Evolutionary conservation across 2,113 vertebrate species (phyloP), one percentile per base, ranked within the genome.

Genomic region (Gallinago undulata): DNA sequence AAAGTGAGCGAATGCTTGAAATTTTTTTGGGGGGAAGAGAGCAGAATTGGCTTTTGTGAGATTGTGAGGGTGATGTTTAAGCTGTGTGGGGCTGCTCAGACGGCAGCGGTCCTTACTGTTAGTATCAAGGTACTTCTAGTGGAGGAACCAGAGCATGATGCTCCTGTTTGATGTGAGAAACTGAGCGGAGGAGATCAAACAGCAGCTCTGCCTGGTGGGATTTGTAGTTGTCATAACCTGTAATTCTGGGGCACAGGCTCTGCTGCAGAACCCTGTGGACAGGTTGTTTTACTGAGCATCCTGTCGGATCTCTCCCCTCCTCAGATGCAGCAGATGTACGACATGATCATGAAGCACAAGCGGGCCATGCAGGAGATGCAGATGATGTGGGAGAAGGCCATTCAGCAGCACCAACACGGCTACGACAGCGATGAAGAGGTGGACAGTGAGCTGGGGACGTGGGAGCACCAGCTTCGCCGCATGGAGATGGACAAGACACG

Each of bases 401-500:
- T 99, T 8, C 98, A 98, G 90, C 98, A 99, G 31, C 99, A 99
- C 96, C 98, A 99, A 86, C 99, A 99, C 0, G 99, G 99, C 94
- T 99, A 99, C 0, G 99, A 99, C 98, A 99, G 99, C 1, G 99
- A 99, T 0, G 99, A 99, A 94, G 99, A 99, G 85, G 98, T 99
- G 50, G 99, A 99, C 92, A 95, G 98, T 0, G 96, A 98, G 53
- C 97, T 97, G 12, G 99, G 99, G 2, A 99, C 99, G 12, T 99
- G 99, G 99, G 99, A 99, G 89, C 99, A 99, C 95, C 98, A 98
- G n/a, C 98, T 99, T 10, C 97, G 99, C 19, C 98, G 99, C 89
- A 99, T 99, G 99, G 99, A 99, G 97, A 99, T 99, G 99, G 99
- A 99, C 93, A 99, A 99, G 95, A 99, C 99, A 0, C 98, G 99